Evolutionary conservation across 2,888 invertebrate genomes (phyloP), one percentile per base, ranked within the genome.

Genomic region (Pilophorus perplexus): DNA sequence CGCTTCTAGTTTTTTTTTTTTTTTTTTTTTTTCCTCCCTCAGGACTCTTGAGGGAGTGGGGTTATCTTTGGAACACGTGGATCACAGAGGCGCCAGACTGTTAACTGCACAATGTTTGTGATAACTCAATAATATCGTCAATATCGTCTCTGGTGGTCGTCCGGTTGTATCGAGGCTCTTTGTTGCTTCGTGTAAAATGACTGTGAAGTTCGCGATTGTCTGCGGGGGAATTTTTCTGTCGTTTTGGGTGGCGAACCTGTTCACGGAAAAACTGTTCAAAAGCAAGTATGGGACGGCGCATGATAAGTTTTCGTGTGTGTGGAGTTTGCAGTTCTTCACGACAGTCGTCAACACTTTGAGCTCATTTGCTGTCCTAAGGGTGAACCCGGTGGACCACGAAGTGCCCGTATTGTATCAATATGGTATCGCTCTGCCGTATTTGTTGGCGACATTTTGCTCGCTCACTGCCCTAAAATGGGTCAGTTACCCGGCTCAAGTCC

Each of bases 401-500:
- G 94, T 94, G 0, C 84, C 84, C 12, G 83, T 78, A 0, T 74
- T 84, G 1, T 90, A 93, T 76, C 96, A 94, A 78, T 87, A 87
- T 20, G 81, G 87, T 18, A 87, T 90, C 69, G 85, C 96, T 0
- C 77, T 95, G 8, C 93, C 95, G 0, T 99, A 98, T 77, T 80
- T 98, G 0, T 80, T 94, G 38, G 99, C 88, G 0, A 99, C 99
- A 99, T 86, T 98, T 1, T 88, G 90, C 71, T 96, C 95, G 44
- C 96, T 92, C 75, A 91, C 95, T 88, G 93, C 98, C 0, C 79
- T 99, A 46, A 90, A 94, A 74, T 97, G 95, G 87, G 90, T 99
- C 20, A 88, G 89, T 69, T 99, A 97, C 79, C 99, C 99, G 0
- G 98, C 98, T 2, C 64, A 64, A 20, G 84, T 89, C 0, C 70